phyloP scores from a whole-genome alignment of 2,888 invertebrate species.

The Tribolium freemani region DNA sequence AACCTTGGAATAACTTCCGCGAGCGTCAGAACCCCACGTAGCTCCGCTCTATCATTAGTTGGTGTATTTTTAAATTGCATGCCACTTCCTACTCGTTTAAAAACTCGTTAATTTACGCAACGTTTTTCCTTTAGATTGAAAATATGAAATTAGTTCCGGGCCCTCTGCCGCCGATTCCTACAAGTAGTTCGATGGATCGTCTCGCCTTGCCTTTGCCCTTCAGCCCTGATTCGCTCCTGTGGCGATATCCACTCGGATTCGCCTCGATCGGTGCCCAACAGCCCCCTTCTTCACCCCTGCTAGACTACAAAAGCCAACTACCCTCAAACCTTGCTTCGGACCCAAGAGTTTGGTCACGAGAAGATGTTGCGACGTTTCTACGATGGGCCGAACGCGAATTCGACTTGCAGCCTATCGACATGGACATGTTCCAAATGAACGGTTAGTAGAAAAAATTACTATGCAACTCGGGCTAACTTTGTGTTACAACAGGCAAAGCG shows the following conservation, averaged over 20 bases:
- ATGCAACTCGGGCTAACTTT: slow-evolving; percentile 15
- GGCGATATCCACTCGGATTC: slow-evolving; percentile 88
- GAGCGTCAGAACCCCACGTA: slow-evolving; percentile 57
- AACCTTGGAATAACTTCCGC: slow-evolving; percentile 58
- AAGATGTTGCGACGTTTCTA: slow-evolving; percentile 89
- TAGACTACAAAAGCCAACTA: slow-evolving; percentile 89
- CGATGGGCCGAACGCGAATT: slow-evolving; percentile 94
- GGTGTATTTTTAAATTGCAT: slow-evolving; percentile 48
- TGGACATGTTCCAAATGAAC: slow-evolving; percentile 97
- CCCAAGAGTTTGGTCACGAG: slow-evolving; percentile 91
- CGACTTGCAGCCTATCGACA: slow-evolving; percentile 90
- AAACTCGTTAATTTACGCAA: slow-evolving; percentile 38
- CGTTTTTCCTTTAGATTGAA: slow-evolving; percentile 23
- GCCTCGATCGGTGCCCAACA: slow-evolving; percentile 76
- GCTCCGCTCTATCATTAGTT: slow-evolving; percentile 48
- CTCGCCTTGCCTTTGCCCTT: slow-evolving; percentile 84
- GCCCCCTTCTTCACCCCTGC: slow-evolving; percentile 77
- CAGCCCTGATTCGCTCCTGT: slow-evolving; percentile 83
- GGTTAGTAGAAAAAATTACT: slow-evolving; percentile 71
- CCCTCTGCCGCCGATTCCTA: slow-evolving; percentile 66
- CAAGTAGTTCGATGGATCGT: slow-evolving; percentile 79
- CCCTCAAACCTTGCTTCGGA: slow-evolving; percentile 88
- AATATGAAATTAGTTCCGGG: slow-evolving; percentile 72
- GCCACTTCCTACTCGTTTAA: slow-evolving; percentile 46
- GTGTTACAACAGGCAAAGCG: slow-evolving; percentile 81